Base-by-base conservation (phyloP, 2,888 invertebrate genomes). In the Stenchaetothrips biformis region DNA sequence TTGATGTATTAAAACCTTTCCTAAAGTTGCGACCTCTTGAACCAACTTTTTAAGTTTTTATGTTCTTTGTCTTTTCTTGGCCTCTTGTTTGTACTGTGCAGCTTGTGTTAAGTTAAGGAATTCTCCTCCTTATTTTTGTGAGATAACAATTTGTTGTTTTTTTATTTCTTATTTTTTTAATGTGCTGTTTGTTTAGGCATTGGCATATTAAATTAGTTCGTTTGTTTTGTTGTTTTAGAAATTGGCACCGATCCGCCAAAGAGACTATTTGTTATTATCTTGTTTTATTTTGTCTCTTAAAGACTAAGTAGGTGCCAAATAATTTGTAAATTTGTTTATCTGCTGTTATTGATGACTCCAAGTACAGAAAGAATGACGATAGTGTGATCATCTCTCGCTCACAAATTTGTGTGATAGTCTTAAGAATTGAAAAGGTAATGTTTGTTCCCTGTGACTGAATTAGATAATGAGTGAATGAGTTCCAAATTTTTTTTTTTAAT, bases 191-290 rank as follows among this genome's bases (percentile, higher is more conserved):
- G 18, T 59, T 59, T 59, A 59, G 16, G 59, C 16, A 59, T 13
- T 59, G 59, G 16, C 18, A 59, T 6, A 18, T 59, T 37, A 37
- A 37, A 74, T 25, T 74, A 74, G 9, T 21, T 74, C 11, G 25
- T 74, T 74, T 74, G 67, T 74, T 74, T 74, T 74, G 67, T 74
- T 74, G 67, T 74, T 74, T 74, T 74, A 25, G 37, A 37, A 74
- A 74, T 74, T 74, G 67, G 67, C 67, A 21, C 25, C 37, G 37
- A 74, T 11, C 67, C 67, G 67, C 67, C 67, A 74, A 25, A 74
- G 67, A 74, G 67, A 74, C 67, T 74, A 25, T 21, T 25, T 74
- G 67, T 74, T 74, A 74, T 74, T 25, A 74, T 25, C 11, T 74
- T 74, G 67, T 74, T 74, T 74, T 74, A 74, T 74, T 25, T 74